phyloP scores from a whole-genome alignment of 2,888 invertebrate species.

The Brachyopa scutellaris region DNA sequence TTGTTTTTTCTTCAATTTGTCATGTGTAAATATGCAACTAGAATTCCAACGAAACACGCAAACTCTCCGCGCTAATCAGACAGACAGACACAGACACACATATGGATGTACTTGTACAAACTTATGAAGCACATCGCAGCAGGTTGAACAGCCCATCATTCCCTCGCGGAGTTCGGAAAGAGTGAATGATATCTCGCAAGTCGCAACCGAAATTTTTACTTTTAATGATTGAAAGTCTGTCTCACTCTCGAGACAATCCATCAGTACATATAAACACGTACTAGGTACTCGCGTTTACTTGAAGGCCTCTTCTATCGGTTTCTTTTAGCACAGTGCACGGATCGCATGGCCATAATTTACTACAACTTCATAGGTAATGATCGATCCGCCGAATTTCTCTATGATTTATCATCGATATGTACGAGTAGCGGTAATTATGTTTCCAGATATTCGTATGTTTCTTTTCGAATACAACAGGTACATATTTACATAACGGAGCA shows the following conservation, averaged over 20 bases:
- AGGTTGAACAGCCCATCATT: slow-evolving; percentile 15
- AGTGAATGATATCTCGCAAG: slow-evolving; percentile 12
- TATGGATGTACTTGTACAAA: not conserved
- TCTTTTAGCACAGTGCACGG: slow-evolving; percentile 38
- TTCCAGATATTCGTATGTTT: not conserved
- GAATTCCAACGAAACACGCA: slow-evolving; percentile 54
- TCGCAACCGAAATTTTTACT: slow-evolving; percentile 50
- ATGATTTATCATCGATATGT: slow-evolving; percentile 14
- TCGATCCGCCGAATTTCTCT: slow-evolving; percentile 50
- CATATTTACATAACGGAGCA: slow-evolving; percentile 57
- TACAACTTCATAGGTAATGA: slow-evolving; percentile 17
- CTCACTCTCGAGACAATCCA: slow-evolving; percentile 50
- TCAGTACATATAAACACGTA: slow-evolving; percentile 30
- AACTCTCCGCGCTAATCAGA: not conserved
- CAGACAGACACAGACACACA: not conserved
- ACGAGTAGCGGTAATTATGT: slow-evolving; percentile 31
- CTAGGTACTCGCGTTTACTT: slow-evolving; percentile 9
- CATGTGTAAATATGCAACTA: slow-evolving; percentile 40
- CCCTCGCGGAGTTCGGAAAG: slow-evolving; percentile 24
- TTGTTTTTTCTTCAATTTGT: slow-evolving; percentile 48
- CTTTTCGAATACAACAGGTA: not conserved
- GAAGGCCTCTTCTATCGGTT: slow-evolving; percentile 51
- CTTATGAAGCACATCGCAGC: slow-evolving; percentile 8
- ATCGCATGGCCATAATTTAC: not conserved
- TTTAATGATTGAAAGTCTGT: slow-evolving; percentile 64